Base-by-base conservation (phyloP, 2,888 invertebrate species). In the Lymantria monacha region DNA sequence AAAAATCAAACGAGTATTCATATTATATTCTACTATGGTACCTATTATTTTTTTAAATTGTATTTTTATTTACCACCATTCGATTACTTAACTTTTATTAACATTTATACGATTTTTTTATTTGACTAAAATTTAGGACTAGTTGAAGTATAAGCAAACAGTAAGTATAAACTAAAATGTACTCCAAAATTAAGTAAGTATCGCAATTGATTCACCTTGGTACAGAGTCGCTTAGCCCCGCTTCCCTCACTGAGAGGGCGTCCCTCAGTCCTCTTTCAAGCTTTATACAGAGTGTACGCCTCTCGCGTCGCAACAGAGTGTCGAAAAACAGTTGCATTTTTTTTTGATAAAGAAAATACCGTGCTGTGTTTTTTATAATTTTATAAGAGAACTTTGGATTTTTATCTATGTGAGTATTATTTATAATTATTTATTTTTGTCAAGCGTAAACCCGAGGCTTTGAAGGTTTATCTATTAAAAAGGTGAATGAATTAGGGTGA, bases 211-310 rank as follows among this genome's bases (percentile, higher is more conserved):
- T 51, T 48, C 47, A 61, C 37, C 69, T 51, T 55, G 62, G 76
- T 83, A 71, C 73, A 55, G 70, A 75, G 83, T 72, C 69, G 49
- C 53, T 71, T 54, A 64, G 77, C 82, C 85, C 87, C 87, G 79
- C 84, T 80, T 79, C 78, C 79, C 81, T 82, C 81, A 66, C 62
- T 57, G 58, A 63, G 82, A 76, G 83, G 79, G 76, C 76, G 70
- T 67, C 62, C 71, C 76, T 73, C 89, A 90, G 90, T 90, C 82
- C 87, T 87, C 85, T 69, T 66, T 61, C 59, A 66, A 71, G 72
- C 71, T 71, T 76, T 70, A 72, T 61, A 57, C 48, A 14, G 62
- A 67, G 57, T 57, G 78, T 63, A 76, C 76, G 79, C 70, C 60
- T 60, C 72, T 64, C 75, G 79, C 72, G 76, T 61, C 49, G 48